phyloP scores from a whole-genome alignment of 2,113 vertebrate genomes.

The Phrynosoma platyrhinos region DNA sequence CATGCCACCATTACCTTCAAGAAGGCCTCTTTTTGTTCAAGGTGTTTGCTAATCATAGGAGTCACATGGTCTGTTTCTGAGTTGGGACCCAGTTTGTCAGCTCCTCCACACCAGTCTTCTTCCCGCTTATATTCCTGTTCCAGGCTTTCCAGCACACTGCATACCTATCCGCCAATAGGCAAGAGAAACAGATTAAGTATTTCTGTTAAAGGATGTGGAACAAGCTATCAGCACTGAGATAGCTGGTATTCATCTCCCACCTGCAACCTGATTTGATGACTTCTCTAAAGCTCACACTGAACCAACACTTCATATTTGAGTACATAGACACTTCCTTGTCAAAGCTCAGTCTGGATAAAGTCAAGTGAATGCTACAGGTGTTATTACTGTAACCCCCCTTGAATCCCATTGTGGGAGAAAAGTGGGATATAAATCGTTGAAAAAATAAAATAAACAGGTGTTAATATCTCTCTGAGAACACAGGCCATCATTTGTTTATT shows the following conservation, averaged over 20 bases:
- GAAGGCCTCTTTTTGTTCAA: slow-evolving; percentile 98
- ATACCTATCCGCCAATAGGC: slow-evolving; percentile 82
- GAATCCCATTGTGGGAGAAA: no score
- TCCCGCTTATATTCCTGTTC: slow-evolving; percentile 98
- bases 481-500: no score
- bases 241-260: no score
- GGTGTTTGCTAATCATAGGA: slow-evolving; percentile 98
- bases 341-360: background rate
- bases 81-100: slow-evolving; percentile 96
- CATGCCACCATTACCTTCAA: slow-evolving; percentile 84
- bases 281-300: slow-evolving; percentile 1
- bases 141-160: slow-evolving; percentile 96
- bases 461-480: background rate
- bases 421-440: no score
- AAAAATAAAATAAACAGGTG: no score
- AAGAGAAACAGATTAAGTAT: rapidly evolving
- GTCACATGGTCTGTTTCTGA: slow-evolving; percentile 96
- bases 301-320: background rate
- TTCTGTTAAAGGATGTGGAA: background rate
- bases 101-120: slow-evolving; percentile 98
- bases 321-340: background rate
- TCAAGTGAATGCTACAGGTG: background rate
- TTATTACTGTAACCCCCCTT: no score
- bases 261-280: background rate
- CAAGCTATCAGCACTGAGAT: background rate